These are phyloP conservation scores for Melanerpes aurifrons DNA, from an alignment of 2,113 vertebrate genomes.

Conservation along the genomic window DNA sequence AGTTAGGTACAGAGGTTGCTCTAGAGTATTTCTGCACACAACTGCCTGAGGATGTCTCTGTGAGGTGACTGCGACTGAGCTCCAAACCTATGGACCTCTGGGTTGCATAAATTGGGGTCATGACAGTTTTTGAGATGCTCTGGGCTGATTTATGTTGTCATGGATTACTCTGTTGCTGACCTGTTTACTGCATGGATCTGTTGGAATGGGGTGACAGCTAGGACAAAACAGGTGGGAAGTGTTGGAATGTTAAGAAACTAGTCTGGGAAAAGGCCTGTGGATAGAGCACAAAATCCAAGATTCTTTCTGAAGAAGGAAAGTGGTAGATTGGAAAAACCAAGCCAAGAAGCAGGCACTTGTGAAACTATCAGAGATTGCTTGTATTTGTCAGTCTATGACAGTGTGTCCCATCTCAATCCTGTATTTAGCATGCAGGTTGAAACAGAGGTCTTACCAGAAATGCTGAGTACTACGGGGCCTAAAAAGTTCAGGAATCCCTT, in stretches of 20 bases:
- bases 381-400: not conserved
- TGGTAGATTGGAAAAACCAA: not conserved
- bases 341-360: not conserved
- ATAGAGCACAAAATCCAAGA: not conserved
- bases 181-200: not conserved
- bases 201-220: not conserved
- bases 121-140: not conserved
- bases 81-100: not conserved
- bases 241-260: not conserved
- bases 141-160: slow-evolving; percentile 8
- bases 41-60: not conserved
- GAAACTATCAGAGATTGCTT: not conserved
- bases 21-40: not conserved
- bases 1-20: not conserved
- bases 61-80: not conserved
- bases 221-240: not conserved
- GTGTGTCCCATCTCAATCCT: not conserved
- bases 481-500: not conserved
- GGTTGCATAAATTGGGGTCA: not conserved
- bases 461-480: not conserved
- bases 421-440: not conserved
- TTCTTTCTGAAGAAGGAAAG: not conserved
- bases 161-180: not conserved
- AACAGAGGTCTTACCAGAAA: not conserved
- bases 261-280: not conserved